These are phyloP conservation scores for Macaria notata DNA, from an alignment of 2,888 invertebrate genomes.

Conservation along the genomic window DNA sequence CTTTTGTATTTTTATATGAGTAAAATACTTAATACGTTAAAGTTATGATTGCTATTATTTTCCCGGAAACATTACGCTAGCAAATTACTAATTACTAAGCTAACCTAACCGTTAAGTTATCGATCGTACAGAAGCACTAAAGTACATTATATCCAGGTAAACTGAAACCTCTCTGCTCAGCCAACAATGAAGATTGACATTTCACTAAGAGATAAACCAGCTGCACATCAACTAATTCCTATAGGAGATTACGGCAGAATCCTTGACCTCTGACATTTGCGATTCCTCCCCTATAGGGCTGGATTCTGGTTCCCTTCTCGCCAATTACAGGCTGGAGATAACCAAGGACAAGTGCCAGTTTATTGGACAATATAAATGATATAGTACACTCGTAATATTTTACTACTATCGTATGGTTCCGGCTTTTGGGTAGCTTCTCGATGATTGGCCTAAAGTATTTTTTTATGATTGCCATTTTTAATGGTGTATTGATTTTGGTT, in stretches of 20 bases:
- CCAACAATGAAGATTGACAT: too few species aligned
- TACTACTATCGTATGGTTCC: constrained; percentile 15
- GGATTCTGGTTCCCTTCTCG: constrained; percentile 7
- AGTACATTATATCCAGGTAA: too few species aligned
- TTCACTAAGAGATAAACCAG: background rate
- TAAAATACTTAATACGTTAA: too few species aligned
- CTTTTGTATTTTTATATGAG: too few species aligned
- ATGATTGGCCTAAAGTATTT: too few species aligned
- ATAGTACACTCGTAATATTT: constrained; percentile 5
- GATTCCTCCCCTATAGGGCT: constrained; percentile 2
- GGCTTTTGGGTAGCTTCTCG: background rate
- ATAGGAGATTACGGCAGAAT: constrained; percentile 1
- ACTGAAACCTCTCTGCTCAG: too few species aligned
- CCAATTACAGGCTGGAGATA: constrained; percentile 12
- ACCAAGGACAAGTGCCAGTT: constrained; percentile 19
- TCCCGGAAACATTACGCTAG: too few species aligned
- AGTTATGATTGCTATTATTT: too few species aligned
- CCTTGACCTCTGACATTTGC: constrained; percentile 14
- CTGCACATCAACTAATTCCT: constrained; percentile 3
- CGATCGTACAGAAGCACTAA: too few species aligned
- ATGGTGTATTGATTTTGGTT: constrained; percentile 21
- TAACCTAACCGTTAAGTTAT: too few species aligned
- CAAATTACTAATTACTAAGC: too few species aligned
- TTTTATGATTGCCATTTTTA: too few species aligned
- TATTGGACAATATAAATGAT: constrained; percentile 12